Evolutionary conservation across 2,797 vertebrate species (phyloP).

Genomic region (Poliocrania exsul): DNA sequence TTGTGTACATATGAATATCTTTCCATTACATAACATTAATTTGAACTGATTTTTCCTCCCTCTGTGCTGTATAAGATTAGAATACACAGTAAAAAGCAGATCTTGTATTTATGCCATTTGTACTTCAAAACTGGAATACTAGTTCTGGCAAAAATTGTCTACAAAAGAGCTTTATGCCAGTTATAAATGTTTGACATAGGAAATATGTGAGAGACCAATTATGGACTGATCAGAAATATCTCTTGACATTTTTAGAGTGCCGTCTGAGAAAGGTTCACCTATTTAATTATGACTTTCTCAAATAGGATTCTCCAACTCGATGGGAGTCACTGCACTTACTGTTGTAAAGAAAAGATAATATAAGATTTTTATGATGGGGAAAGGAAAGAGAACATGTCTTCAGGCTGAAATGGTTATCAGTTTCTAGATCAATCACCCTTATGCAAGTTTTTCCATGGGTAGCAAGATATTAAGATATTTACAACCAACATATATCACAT

Average conservation of each 20-base stretch:
- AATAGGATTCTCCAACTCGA: background rate
- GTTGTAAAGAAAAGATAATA: background rate
- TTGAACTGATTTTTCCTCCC: background rate
- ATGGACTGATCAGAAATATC: conserved; percentile 34
- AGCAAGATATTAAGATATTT: conserved; percentile 35
- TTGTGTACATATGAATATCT: background rate
- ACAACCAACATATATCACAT: conserved; percentile 3
- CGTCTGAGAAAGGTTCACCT: background rate
- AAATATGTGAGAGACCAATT: conserved; percentile 58
- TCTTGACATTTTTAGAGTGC: conserved; percentile 64
- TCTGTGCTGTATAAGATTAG: background rate
- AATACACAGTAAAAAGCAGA: background rate
- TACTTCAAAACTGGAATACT: background rate
- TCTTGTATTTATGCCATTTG: background rate
- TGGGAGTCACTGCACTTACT: background rate
- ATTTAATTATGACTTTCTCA: conserved; percentile 31
- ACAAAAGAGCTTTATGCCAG: conserved; percentile 7
- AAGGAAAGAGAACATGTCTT: background rate
- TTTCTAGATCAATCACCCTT: conserved; percentile 1
- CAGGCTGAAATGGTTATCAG: background rate
- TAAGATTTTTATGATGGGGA: background rate
- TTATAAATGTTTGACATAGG: conserved; percentile 35
- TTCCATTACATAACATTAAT: background rate
- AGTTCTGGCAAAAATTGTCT: conserved; percentile 3
- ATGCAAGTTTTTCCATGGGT: background rate